These are phyloP conservation scores for Tryphoninae sp. DNA, from an alignment of 2,888 invertebrate species.

Conservation along the genomic window DNA sequence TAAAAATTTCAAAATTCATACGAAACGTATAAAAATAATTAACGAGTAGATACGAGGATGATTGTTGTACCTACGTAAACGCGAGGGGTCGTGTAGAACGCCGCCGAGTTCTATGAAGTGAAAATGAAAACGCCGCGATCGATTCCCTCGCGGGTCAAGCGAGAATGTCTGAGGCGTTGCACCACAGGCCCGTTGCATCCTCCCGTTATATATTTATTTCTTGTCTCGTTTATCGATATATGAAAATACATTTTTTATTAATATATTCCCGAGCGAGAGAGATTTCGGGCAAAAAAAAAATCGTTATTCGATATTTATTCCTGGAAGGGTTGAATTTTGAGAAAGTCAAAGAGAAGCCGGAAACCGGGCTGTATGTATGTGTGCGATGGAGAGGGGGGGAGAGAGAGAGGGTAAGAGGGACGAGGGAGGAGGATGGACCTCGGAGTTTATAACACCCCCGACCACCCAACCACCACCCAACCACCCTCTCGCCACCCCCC, in stretches of 20 bases:
- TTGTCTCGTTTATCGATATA: not conserved
- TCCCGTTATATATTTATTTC: conserved; percentile 14
- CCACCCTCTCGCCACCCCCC: conserved; percentile 83
- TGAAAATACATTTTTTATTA: not conserved
- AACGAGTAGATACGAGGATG: not conserved
- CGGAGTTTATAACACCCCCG: conserved; percentile 73
- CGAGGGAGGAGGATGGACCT: conserved; percentile 71
- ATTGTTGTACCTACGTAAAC: conserved; percentile 10
- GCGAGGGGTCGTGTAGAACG: conserved; percentile 52
- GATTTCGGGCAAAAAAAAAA: conserved; percentile 1
- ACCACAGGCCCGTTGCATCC: conserved; percentile 56
- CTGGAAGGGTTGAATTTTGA: conserved; percentile 65
- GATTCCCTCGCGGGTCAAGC: conserved; percentile 61
- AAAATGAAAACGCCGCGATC: conserved; percentile 64
- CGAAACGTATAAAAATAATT: conserved; percentile 1
- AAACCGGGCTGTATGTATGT: conserved; percentile 80
- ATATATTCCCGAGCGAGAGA: not conserved
- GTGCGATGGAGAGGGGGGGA: conserved; percentile 81
- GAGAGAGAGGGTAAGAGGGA: conserved; percentile 82
- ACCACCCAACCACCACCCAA: conserved; percentile 77
- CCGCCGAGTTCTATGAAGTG: conserved; percentile 62
- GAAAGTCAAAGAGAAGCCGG: conserved; percentile 72
- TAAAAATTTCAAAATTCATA: not conserved
- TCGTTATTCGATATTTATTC: not conserved
- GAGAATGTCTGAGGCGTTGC: conserved; percentile 64